Conservation (phyloP, 2,888 invertebrate genomes). For the Micoletzkya japonica region DNA sequence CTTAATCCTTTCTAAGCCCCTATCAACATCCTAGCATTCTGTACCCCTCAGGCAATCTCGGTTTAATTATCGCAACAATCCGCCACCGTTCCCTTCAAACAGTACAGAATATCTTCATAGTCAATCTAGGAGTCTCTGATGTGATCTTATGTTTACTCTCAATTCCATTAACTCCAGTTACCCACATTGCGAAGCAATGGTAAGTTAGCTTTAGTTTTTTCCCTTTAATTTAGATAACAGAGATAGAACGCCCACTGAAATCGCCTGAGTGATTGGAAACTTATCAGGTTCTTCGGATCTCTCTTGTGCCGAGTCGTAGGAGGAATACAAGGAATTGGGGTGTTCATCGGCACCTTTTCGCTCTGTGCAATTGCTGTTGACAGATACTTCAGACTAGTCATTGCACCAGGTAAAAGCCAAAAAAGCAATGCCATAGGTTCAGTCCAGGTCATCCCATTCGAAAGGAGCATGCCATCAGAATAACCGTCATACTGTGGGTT, state of each 20-base stretch:
- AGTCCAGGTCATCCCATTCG: slow-evolving; percentile 38
- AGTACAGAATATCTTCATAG: slow-evolving; percentile 82
- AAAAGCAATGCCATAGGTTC: neutral
- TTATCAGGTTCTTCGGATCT: slow-evolving; percentile 76
- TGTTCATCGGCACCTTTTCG: slow-evolving; percentile 93
- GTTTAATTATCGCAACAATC: slow-evolving; percentile 36
- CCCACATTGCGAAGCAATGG: slow-evolving; percentile 87
- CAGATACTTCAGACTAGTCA: slow-evolving; percentile 72
- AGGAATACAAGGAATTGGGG: slow-evolving; percentile 88
- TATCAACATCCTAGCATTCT: too few relatives aligned
- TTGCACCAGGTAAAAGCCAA: slow-evolving; percentile 37
- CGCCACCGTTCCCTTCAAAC: slow-evolving; percentile 46
- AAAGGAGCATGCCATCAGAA: slow-evolving; percentile 38
- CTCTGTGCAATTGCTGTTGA: slow-evolving; percentile 95
- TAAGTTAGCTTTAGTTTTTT: slow-evolving; percentile 1
- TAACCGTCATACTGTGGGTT: slow-evolving; percentile 40
- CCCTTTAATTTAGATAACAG: neutral
- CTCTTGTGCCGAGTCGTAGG: slow-evolving; percentile 87
- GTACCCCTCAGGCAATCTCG: slow-evolving; percentile 35
- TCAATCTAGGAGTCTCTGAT: slow-evolving; percentile 79
- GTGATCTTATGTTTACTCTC: slow-evolving; percentile 82
- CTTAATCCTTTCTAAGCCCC: neutral
- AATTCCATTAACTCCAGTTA: slow-evolving; percentile 92
- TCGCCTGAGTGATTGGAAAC: neutral
- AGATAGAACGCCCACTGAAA: neutral